These are phyloP conservation scores for Spea bombifrons DNA, from an alignment of 2,113 vertebrate genomes.

Conservation along the genomic window DNA sequence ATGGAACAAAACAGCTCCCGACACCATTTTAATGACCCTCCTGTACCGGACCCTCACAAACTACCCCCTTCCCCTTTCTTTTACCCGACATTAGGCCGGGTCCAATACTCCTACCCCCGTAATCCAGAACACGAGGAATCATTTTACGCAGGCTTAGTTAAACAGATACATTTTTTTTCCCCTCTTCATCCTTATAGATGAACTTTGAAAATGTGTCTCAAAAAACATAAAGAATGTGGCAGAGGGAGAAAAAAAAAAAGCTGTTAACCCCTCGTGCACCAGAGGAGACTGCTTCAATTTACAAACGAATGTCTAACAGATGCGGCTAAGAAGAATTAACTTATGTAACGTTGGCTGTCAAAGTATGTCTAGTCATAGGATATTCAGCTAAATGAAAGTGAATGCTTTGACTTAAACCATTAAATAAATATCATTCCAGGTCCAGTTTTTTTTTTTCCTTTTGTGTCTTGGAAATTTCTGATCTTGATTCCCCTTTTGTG, in stretches of 20 bases:
- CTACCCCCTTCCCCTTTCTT: background rate
- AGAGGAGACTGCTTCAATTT: conserved; percentile 42
- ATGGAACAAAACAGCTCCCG: no score
- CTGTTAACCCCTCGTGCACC: conserved; percentile 31
- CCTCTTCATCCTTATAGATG: conserved; percentile 40
- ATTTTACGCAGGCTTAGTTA: conserved; percentile 44
- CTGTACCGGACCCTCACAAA: no score
- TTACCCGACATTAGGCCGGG: background rate
- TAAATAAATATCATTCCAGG: conserved; percentile 4
- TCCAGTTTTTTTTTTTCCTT: background rate
- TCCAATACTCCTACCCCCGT: conserved; percentile 22
- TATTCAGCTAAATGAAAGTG: conserved; percentile 13
- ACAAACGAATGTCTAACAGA: conserved; percentile 37
- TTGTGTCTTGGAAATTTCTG: conserved; percentile 10
- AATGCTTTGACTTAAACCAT: conserved; percentile 18
- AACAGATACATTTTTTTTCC: conserved; percentile 30
- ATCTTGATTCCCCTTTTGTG: conserved; percentile 4
- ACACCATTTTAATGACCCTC: no score
- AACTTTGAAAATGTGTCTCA: conserved; percentile 43
- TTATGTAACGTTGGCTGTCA: conserved; percentile 21
- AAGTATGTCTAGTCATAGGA: conserved; percentile 31
- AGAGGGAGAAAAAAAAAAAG: background rate
- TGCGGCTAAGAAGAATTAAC: conserved; percentile 5
- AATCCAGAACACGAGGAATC: conserved; percentile 45
- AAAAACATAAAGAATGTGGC: conserved; percentile 36